A percentile compares a stretch with the other conserved stretches of the same genome.
Evolutionary conservation across 2,113 vertebrate genomes (phyloP).

Genomic region (Paracanthobrama guichenoti): DNA sequence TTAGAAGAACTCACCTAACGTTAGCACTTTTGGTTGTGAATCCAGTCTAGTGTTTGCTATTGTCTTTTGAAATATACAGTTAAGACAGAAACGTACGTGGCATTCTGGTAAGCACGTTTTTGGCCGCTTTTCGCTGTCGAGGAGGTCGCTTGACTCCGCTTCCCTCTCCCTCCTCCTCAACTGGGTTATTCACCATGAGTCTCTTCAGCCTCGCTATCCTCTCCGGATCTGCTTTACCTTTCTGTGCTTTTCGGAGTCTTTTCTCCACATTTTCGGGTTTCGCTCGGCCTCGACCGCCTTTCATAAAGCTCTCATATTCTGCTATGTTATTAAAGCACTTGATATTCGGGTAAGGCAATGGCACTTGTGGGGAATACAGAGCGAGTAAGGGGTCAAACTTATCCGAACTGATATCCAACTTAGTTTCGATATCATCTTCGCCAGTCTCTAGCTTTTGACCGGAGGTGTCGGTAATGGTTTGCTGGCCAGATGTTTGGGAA

Average conservation of each 20-base stretch:
- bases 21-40: neutral
- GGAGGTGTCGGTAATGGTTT: neutral
- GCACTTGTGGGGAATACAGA: conserved; percentile 79
- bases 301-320: conserved; percentile 86
- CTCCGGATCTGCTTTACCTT: conserved; percentile 75
- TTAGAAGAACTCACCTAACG: too few relatives aligned
- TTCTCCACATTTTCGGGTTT: conserved; percentile 80
- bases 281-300: conserved; percentile 76
- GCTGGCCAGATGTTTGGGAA: conserved; percentile 14
- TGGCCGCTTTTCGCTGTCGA: conserved; percentile 72
- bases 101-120: conserved; percentile 94
- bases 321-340: conserved; percentile 91
- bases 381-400: conserved; percentile 86
- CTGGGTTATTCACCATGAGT: conserved; percentile 80
- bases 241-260: conserved; percentile 65
- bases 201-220: conserved; percentile 83
- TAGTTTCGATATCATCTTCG: conserved; percentile 37
- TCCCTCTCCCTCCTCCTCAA: conserved; percentile 65
- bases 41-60: neutral
- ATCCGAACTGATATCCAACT: conserved; percentile 83
- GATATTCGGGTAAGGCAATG: conserved; percentile 82
- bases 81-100: conserved; percentile 74
- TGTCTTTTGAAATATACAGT: neutral
- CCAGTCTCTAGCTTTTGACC: neutral
- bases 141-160: conserved; percentile 40